Evolutionary conservation across 2,113 vertebrate species (phyloP).

Genomic region (Talpa occidentalis): DNA sequence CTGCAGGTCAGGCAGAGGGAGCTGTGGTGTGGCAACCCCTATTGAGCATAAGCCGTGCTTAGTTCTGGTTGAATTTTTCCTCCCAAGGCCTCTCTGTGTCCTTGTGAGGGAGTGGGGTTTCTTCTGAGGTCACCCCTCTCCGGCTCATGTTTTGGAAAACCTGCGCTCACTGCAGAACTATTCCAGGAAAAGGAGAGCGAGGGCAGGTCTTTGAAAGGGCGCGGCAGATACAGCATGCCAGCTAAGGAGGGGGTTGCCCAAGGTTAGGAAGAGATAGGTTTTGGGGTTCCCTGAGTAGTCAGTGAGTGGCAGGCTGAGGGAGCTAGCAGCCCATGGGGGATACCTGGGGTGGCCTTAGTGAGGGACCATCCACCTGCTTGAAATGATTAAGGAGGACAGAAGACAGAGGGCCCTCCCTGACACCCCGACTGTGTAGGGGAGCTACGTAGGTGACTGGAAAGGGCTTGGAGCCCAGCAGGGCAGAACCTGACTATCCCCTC

Average conservation of each 20-base stretch:
- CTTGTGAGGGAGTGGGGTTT: not conserved
- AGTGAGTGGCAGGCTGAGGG: no score
- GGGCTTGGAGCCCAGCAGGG: not conserved
- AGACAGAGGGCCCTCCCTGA: not conserved
- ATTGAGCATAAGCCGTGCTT: not conserved
- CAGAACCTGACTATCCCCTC: not conserved
- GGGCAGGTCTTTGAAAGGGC: not conserved
- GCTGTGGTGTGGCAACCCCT: not conserved
- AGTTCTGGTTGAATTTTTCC: not conserved
- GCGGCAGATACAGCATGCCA: not conserved
- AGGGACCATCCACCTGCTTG: not conserved
- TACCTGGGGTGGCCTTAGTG: not conserved
- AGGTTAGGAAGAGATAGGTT: not conserved
- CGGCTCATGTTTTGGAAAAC: not conserved
- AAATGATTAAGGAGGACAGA: not conserved
- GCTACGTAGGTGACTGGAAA: constrained; percentile 36
- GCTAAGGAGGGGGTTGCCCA: not conserved
- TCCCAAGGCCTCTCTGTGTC: not conserved
- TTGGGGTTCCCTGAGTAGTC: not conserved
- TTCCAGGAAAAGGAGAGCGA: not conserved
- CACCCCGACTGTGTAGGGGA: no score
- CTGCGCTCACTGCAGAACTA: not conserved
- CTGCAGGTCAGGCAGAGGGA: not conserved
- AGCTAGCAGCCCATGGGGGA: not conserved
- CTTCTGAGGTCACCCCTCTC: not conserved